These are phyloP conservation scores for Brachionus asplanchnoidis DNA, from an alignment of 1,140 invertebrate genomes.

Conservation along the genomic window DNA sequence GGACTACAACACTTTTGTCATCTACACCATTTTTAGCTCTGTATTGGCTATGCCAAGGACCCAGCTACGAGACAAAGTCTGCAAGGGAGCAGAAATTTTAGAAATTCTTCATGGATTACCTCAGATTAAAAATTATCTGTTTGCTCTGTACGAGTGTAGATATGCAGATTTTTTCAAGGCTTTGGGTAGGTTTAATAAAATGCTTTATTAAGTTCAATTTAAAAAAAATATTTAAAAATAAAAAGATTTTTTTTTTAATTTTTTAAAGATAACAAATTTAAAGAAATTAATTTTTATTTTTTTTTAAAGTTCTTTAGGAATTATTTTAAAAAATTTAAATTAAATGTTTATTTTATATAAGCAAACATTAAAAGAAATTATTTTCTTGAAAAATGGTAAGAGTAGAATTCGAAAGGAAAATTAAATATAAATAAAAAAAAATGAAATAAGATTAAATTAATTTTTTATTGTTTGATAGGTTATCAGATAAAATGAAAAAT, in stretches of 20 bases:
- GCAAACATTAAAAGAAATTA: no score
- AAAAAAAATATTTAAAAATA: background rate
- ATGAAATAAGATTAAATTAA: no score
- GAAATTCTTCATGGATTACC: conserved; percentile 69
- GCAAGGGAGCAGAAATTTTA: conserved; percentile 80
- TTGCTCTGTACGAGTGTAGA: conserved; percentile 92
- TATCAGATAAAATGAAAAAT: no score
- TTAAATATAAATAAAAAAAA: no score
- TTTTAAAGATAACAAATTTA: background rate
- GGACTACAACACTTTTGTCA: conserved; percentile 85
- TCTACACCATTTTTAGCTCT: conserved; percentile 79
- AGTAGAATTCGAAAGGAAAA: no score
- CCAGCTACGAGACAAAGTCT: conserved; percentile 72
- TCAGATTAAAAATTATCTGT: conserved; percentile 79
- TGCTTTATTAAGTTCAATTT: background rate
- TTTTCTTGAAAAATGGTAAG: no score
- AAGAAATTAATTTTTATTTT: no score
- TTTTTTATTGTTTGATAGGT: no score
- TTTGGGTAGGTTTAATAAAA: conserved; percentile 63
- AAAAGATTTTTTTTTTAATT: no score
- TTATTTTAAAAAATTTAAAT: no score
- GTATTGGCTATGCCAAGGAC: conserved; percentile 79
- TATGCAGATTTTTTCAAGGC: conserved; percentile 92
- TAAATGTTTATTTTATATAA: no score
- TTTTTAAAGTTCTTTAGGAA: no score